These are phyloP conservation scores for Patagioenas fasciata DNA, from an alignment of 2,113 vertebrate genomes.

Conservation along the genomic window DNA sequence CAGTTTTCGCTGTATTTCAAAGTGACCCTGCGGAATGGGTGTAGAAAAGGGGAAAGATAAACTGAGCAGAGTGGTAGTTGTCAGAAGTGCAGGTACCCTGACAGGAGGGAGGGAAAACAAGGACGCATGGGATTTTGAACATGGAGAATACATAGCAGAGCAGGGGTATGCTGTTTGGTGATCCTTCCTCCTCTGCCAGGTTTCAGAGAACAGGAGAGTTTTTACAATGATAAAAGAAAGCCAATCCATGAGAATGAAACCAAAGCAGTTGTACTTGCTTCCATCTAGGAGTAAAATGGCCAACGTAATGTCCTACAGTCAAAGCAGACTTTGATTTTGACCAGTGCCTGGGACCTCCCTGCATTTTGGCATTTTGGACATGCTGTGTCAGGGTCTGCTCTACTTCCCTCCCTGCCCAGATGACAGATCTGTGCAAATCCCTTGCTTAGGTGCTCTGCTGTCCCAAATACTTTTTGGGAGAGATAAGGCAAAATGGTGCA, in stretches of 20 bases:
- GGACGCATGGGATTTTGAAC: background rate
- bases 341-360: background rate
- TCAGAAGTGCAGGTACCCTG: background rate
- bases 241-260: background rate
- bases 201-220: background rate
- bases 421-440: background rate
- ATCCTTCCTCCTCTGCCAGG: background rate
- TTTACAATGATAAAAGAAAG: background rate
- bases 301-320: background rate
- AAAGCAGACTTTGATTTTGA: background rate
- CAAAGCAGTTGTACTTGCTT: background rate
- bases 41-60: background rate
- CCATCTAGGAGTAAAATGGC: background rate
- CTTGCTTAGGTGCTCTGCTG: background rate
- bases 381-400: accelerated
- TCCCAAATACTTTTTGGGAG: background rate
- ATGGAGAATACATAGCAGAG: accelerated
- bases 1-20: background rate
- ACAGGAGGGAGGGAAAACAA: background rate
- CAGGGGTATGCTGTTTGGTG: accelerated
- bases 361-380: accelerated
- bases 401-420: background rate
- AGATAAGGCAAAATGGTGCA: background rate
- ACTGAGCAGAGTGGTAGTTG: accelerated
- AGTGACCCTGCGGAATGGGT: background rate